A percentile compares a stretch with the other conserved stretches of the same genome.
Evolutionary conservation across 2,888 invertebrate species (phyloP).

Genomic region (Muschampia plurimacula): DNA sequence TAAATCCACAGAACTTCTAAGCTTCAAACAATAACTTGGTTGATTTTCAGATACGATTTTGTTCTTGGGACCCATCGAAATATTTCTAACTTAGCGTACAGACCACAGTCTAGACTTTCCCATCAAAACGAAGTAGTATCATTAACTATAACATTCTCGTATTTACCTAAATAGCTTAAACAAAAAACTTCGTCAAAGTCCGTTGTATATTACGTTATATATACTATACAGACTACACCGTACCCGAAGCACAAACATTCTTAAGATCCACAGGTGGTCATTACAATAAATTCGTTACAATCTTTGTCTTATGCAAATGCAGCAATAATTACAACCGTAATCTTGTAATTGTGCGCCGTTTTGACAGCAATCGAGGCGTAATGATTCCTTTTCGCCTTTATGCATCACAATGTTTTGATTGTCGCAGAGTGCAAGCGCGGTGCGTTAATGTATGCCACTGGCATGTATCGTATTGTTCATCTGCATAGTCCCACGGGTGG

Average conservation of each 20-base stretch:
- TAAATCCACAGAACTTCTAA: no score
- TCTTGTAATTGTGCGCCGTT: conserved; percentile 59
- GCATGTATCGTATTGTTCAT: conserved; percentile 50
- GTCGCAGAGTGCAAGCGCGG: conserved; percentile 57
- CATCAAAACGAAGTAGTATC: no score
- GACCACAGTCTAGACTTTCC: no score
- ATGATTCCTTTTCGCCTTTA: conserved; percentile 55
- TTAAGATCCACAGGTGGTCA: conserved; percentile 28
- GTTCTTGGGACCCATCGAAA: no score
- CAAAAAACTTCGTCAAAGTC: background rate
- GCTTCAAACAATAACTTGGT: no score
- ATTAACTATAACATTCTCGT: no score
- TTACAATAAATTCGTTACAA: conserved; percentile 47
- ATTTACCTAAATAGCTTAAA: no score
- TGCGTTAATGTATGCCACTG: conserved; percentile 65
- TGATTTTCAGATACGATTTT: no score
- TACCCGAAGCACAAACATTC: background rate
- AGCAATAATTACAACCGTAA: conserved; percentile 52
- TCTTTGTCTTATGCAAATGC: conserved; percentile 57
- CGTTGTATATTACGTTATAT: background rate
- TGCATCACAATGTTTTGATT: conserved; percentile 67
- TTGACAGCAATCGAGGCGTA: conserved; percentile 64
- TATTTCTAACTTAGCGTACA: no score
- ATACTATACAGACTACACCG: background rate
- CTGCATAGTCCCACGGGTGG: conserved; percentile 49